These are phyloP conservation scores for Echinarachnius parma DNA, from an alignment of 53 echinoderm and acorn worm genomes.

Conservation along the genomic window DNA sequence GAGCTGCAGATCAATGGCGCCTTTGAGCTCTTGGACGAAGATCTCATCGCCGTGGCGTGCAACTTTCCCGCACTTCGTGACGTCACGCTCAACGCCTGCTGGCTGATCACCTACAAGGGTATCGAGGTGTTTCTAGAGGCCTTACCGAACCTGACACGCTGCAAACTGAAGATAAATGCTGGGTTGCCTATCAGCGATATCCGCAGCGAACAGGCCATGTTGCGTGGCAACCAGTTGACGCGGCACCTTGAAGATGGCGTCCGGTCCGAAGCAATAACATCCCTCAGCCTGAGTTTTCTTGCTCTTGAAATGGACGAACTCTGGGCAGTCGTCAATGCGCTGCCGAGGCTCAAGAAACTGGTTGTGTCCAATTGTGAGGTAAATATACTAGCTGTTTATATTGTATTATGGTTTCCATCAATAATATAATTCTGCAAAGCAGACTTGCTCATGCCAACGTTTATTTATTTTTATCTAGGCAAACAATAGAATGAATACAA, in stretches of 20 bases:
- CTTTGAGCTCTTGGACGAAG: conserved; percentile 77
- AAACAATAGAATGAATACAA: too few species aligned
- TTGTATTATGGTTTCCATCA: too few species aligned
- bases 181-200: conserved; percentile 78
- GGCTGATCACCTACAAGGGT: conserved; percentile 74
- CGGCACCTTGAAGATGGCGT: conserved; percentile 58
- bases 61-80: conserved; percentile 63
- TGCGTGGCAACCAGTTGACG: conserved; percentile 68
- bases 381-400: not conserved
- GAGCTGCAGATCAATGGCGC: conserved; percentile 88
- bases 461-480: too few species aligned
- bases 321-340: conserved; percentile 77
- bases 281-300: conserved; percentile 71
- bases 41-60: conserved; percentile 59
- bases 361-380: conserved; percentile 92
- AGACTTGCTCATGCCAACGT: too few species aligned
- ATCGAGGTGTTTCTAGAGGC: conserved; percentile 62
- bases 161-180: conserved; percentile 79
- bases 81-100: conserved; percentile 80
- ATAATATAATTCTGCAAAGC: too few species aligned
- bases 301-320: conserved; percentile 90
- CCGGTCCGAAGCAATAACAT: conserved; percentile 58
- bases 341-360: conserved; percentile 77
- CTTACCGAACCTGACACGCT: conserved; percentile 49
- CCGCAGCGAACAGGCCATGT: conserved; percentile 84